Percentiles rank a stretch among this genome's conserved stretches.
Evolutionary conservation across 1,140 invertebrate species (phyloP).

Genomic region (Hydropsyche tenuis): DNA sequence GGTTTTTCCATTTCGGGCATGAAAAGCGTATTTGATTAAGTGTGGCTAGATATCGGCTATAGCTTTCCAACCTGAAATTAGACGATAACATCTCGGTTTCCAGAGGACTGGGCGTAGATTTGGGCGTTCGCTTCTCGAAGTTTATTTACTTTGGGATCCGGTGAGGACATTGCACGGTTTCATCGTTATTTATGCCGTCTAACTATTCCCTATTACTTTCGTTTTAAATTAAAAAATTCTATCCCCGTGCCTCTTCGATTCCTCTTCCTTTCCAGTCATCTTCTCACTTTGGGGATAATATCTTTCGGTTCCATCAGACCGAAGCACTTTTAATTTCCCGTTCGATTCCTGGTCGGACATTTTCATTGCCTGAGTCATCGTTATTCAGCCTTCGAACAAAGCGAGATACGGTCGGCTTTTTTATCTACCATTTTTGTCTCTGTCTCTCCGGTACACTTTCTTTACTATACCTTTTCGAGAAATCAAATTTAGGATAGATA

Average conservation of each 20-base stretch:
- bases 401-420: background rate
- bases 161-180: background rate
- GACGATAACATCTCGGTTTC: constrained; percentile 29
- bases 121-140: too few relatives aligned
- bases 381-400: constrained; percentile 31
- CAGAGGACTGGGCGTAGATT: background rate
- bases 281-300: constrained; percentile 36
- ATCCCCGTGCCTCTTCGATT: constrained; percentile 12
- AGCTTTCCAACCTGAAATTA: constrained; percentile 30
- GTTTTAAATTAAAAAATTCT: constrained; percentile 47
- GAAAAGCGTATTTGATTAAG: constrained; percentile 20
- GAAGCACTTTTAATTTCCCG: constrained; percentile 49
- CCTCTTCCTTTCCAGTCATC: background rate
- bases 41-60: constrained; percentile 26
- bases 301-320: constrained; percentile 43
- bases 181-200: constrained; percentile 42
- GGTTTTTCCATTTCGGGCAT: background rate
- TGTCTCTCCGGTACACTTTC: background rate
- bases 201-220: constrained; percentile 48
- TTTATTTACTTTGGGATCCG: constrained; percentile 22
- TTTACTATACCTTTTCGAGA: background rate
- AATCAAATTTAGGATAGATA: constrained; percentile 22
- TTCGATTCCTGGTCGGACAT: constrained; percentile 33
- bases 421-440: background rate
- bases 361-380: constrained; percentile 30